Base-by-base conservation (phyloP, 2,888 invertebrate genomes). In the Philonicus albiceps region DNA sequence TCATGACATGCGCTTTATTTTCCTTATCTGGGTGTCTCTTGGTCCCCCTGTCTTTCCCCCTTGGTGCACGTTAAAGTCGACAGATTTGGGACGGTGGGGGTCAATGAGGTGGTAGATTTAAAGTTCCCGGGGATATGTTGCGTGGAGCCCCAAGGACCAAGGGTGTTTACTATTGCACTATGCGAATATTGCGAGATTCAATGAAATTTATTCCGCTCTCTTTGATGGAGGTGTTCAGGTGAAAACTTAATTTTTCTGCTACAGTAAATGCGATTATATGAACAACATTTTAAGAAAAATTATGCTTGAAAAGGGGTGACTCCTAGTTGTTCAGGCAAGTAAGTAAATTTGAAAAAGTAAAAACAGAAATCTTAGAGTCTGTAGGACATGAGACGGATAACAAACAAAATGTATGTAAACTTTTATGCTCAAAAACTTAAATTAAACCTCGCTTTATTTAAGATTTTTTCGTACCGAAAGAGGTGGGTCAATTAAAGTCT, bases 1-100 rank as follows among this genome's bases (percentile, higher is more conserved):
- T 88, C 87, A 87, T 89, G 89, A 89, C 89, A 89, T 89, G 89
- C 89, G 89, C 89, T 88, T 87, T 83, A 83, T 83, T 83, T 83
- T 83, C 83, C 83, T 83, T 83, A 83, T 83, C 83, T 83, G 83
- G 83, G 64, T 83, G 64, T 83, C 64, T 64, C 64, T 83, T 55
- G 64, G 72, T 83, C 40, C 86, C 86, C 86, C n/a, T n/a, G 86
- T 87, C 86, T 87, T 88, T 87, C 72, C 73, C 64, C 43, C 11
- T 86, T 75, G 74, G 85, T 85, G 75, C 74, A 85, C 85, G 49
- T 85, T 74, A 85, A 85, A 85, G 85, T 85, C 74, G 85, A 85
- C 75, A 85, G 74, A 85, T 74, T 74, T 43, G 43, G n/a, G n/a
- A n/a, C n/a, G n/a, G n/a, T n/a, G n/a, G 84, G 80, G 74, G 73